These are phyloP conservation scores for Bos taurus DNA, from an alignment of 2,113 vertebrate species.

Conservation along the genomic window DNA sequence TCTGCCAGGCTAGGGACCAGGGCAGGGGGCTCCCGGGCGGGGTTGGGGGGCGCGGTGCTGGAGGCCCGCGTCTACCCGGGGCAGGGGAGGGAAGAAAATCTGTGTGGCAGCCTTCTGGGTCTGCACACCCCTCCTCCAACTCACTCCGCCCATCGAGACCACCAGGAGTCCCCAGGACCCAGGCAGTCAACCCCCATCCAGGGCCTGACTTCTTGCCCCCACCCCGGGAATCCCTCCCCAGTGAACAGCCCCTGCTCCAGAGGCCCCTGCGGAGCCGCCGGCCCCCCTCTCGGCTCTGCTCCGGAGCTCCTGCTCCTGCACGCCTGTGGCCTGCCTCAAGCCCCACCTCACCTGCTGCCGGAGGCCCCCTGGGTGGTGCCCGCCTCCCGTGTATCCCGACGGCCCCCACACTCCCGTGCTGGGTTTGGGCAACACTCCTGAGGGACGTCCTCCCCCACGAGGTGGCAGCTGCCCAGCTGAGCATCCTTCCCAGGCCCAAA, in stretches of 20 bases:
- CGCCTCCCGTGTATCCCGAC: not conserved
- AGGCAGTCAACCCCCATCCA: not conserved
- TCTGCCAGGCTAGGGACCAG: not conserved
- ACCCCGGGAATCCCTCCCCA: rapidly evolving
- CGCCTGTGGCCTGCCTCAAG: not conserved
- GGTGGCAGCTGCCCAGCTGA: not conserved
- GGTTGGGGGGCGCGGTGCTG: not conserved
- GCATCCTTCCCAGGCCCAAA: not conserved
- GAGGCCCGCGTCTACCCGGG: not conserved
- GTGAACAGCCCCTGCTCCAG: not conserved
- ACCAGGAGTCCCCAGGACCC: not conserved
- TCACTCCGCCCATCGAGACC: not conserved
- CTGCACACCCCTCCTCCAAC: not conserved
- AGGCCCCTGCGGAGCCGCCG: not conserved
- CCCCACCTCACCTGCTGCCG: not conserved
- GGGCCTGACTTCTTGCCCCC: not conserved
- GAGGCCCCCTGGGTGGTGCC: not conserved
- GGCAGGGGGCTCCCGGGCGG: not conserved
- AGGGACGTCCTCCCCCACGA: rapidly evolving
- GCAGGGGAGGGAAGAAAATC: not conserved
- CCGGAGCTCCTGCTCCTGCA: rapidly evolving
- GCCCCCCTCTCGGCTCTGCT: not conserved
- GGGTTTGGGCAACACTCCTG: rapidly evolving
- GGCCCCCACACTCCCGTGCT: rapidly evolving
- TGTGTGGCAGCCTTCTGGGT: not conserved